A percentile compares a stretch with the other conserved stretches of the same genome.
phyloP scores from a whole-genome alignment of 2,888 invertebrate genomes.

The Hydriomena furcata region DNA sequence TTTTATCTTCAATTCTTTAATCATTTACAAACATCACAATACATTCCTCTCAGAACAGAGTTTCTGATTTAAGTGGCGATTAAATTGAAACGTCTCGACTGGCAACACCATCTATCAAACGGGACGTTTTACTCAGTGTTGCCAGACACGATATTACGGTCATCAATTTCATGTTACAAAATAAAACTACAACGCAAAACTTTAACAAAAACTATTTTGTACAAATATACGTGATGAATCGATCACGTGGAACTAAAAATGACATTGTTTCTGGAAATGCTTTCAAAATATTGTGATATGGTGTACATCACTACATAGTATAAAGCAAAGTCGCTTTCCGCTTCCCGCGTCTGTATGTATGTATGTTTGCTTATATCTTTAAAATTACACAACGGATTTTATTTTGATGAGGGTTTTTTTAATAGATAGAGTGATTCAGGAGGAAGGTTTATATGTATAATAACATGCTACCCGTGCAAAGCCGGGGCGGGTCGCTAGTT shows the following conservation, averaged over 20 bases:
- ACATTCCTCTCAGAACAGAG: constrained; percentile 22
- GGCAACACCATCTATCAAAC: constrained; percentile 50
- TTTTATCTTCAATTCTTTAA: too few relatives aligned
- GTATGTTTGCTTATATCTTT: too few relatives aligned
- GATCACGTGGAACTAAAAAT: constrained; percentile 33
- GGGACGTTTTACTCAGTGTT: constrained; percentile 43
- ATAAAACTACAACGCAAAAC: constrained; percentile 52
- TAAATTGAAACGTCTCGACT: constrained; percentile 51
- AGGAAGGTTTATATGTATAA: too few relatives aligned
- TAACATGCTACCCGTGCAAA: too few relatives aligned
- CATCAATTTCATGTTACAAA: constrained; percentile 59
- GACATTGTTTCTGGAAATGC: constrained; percentile 32
- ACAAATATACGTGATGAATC: constrained; percentile 56
- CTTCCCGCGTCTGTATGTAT: too few relatives aligned
- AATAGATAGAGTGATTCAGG: too few relatives aligned
- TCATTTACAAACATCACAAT: constrained; percentile 13
- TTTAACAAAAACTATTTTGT: constrained; percentile 57
- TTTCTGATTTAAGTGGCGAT: constrained; percentile 48
- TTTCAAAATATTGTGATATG: not conserved
- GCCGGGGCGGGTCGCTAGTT: too few relatives aligned
- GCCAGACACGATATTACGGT: constrained; percentile 43
- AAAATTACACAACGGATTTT: too few relatives aligned
- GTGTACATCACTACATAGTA: too few relatives aligned
- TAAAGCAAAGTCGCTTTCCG: too few relatives aligned
- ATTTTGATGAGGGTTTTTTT: too few relatives aligned